Evolutionary conservation across 2,888 invertebrate species (phyloP), one percentile per base, ranked within the genome.

Genomic region (Buathra laborator): DNA sequence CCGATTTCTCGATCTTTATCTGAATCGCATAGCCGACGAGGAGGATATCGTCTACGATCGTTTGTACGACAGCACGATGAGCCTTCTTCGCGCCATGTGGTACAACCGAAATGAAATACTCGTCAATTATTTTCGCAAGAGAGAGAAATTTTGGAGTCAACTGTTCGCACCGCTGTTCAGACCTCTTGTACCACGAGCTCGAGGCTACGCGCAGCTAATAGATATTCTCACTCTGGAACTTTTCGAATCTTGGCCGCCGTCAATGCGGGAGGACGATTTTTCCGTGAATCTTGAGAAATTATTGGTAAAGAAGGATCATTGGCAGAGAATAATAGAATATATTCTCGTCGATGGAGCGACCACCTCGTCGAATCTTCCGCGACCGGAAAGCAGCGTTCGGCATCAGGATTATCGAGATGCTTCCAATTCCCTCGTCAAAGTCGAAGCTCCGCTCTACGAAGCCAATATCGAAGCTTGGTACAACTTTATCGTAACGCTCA

Each of bases 1-100:
- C 19, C 90, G 92, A 7, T 94, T 94, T 53, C 72, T 94, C n/a
- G 92, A 93, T 56, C 89, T 92, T 0, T 94, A 94, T 72, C 83
- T 94, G 3, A 87, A 89, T 44, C 89, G 94, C 16, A 91, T 93
- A 29, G 88, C 90, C 46, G 89, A 93, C 14, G 93, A 93, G 48
- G 91, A 92, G 0, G 90, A 93, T 43, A 92, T 93, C 12, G 90
- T 94, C 7, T 91, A 92, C 62, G 93, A 94, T 80, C 89, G 90
- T 43, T 81, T 94, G 0, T 94, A 93, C 66, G 92, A 93, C 16
- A 92, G 93, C 37, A 94, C 94, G 0, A 93, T 94, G 92, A 92
- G 92, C 12, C 86, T 94, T 0, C 77, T 94, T 3, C 91, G 93
- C 24, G 94, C 94, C 0, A 93, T 94, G 91, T 94, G 94, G 94